Evolutionary conservation across 1,140 invertebrate genomes (phyloP).

Genomic region (Ceratina calcarata): DNA sequence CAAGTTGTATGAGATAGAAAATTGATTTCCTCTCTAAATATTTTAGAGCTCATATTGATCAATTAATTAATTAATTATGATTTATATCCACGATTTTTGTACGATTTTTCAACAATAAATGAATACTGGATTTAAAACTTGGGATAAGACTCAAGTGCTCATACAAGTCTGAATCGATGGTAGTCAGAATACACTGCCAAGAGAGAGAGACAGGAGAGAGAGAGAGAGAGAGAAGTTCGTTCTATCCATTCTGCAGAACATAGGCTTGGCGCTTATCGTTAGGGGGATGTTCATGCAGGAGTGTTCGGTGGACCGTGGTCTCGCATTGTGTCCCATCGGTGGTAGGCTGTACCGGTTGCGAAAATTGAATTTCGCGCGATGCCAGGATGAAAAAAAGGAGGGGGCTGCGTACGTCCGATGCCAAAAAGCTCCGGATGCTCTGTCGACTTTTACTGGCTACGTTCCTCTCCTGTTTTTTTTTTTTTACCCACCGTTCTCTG

Average conservation of each 20-base stretch:
- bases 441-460: slow-evolving; percentile 18
- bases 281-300: neutral
- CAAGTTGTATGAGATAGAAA: too few species aligned
- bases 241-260: neutral
- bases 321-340: slow-evolving; percentile 30
- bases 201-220: neutral
- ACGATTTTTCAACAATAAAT: too few species aligned
- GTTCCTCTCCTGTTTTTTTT: neutral
- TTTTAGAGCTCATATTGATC: too few species aligned
- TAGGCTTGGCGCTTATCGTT: slow-evolving; percentile 38
- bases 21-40: too few species aligned
- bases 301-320: slow-evolving; percentile 47
- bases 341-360: slow-evolving; percentile 30
- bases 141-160: too few species aligned
- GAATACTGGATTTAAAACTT: too few species aligned
- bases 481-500: slow-evolving; percentile 14
- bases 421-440: slow-evolving; percentile 35
- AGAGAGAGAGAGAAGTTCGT: neutral
- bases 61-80: too few species aligned
- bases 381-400: slow-evolving; percentile 46
- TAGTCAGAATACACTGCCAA: neutral
- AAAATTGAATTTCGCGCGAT: slow-evolving; percentile 59
- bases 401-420: slow-evolving; percentile 9
- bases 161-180: too few species aligned
- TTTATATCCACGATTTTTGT: too few species aligned